phyloP scores from a whole-genome alignment of 2,113 vertebrate genomes.

The Leucoraja erinaceus region DNA sequence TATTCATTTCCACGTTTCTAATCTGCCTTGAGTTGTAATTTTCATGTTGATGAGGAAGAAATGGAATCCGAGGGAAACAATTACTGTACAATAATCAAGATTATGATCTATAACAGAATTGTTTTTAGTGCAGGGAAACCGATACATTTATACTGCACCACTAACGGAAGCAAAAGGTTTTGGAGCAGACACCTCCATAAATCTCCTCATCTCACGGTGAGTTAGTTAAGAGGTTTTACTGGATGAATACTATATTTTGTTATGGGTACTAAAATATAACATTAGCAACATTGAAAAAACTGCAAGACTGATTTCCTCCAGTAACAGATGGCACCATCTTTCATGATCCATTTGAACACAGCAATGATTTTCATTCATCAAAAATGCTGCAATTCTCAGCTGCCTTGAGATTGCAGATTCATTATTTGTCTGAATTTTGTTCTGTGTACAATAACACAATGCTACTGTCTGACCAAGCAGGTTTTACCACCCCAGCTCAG shows the following conservation, averaged over 20 bases:
- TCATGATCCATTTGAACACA: constrained; percentile 14
- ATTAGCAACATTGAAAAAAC: neutral
- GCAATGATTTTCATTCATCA: constrained; percentile 19
- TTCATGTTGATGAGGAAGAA: neutral
- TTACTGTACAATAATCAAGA: neutral
- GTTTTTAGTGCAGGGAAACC: neutral
- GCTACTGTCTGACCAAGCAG: neutral
- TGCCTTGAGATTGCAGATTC: neutral
- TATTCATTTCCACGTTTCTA: constrained; percentile 18
- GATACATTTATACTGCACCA: neutral
- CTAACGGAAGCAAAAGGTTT: neutral
- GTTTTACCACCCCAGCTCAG: neutral
- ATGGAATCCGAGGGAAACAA: neutral
- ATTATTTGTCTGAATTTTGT: constrained; percentile 9
- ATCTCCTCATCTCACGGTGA: neutral
- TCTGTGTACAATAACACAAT: neutral
- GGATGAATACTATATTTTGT: neutral
- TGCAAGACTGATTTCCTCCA: neutral
- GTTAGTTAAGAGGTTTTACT: neutral
- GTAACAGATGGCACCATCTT: neutral
- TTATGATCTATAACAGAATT: neutral
- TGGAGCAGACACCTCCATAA: neutral
- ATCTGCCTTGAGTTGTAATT: neutral
- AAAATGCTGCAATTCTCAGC: neutral
- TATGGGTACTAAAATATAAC: neutral